phyloP scores from a whole-genome alignment of 1,140 invertebrate species.

The Neodiprion pinetum region DNA sequence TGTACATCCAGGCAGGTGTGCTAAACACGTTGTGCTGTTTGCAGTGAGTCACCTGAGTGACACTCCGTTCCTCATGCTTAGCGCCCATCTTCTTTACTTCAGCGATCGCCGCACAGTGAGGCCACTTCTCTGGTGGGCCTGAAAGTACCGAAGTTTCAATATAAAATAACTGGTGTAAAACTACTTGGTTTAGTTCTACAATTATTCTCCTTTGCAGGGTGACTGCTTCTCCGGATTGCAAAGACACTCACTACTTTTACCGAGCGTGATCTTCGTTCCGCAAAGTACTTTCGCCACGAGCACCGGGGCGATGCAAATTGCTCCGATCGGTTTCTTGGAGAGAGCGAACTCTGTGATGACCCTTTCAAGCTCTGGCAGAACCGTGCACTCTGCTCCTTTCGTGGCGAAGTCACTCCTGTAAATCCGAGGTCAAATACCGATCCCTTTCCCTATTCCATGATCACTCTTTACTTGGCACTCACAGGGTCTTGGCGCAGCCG shows the following conservation, averaged over 20 bases:
- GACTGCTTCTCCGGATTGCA: neutral
- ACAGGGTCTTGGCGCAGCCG: constrained; percentile 71
- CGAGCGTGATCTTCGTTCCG: constrained; percentile 66
- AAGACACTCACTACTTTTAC: constrained; percentile 53
- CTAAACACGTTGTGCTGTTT: constrained; percentile 64
- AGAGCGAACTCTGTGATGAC: constrained; percentile 66
- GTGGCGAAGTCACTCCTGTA: constrained; percentile 66
- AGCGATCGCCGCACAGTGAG: constrained; percentile 64
- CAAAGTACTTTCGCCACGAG: constrained; percentile 64
- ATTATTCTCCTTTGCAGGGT: neutral
- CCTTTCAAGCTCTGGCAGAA: constrained; percentile 61
- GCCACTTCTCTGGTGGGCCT: constrained; percentile 63
- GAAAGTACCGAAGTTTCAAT: constrained; percentile 32
- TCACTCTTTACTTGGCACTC: constrained; percentile 38
- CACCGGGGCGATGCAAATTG: constrained; percentile 69
- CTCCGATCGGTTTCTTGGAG: constrained; percentile 66
- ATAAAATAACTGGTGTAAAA: neutral
- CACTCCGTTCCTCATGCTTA: constrained; percentile 57
- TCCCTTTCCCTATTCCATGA: constrained; percentile 13
- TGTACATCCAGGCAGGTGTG: constrained; percentile 70
- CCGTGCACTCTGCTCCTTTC: constrained; percentile 63
- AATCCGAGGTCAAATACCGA: constrained; percentile 16
- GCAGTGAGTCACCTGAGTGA: constrained; percentile 62
- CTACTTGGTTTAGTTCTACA: neutral
- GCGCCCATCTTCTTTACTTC: constrained; percentile 63